These are phyloP conservation scores for Limenitis camilla DNA, from an alignment of 2,888 invertebrate genomes.

Conservation along the genomic window DNA sequence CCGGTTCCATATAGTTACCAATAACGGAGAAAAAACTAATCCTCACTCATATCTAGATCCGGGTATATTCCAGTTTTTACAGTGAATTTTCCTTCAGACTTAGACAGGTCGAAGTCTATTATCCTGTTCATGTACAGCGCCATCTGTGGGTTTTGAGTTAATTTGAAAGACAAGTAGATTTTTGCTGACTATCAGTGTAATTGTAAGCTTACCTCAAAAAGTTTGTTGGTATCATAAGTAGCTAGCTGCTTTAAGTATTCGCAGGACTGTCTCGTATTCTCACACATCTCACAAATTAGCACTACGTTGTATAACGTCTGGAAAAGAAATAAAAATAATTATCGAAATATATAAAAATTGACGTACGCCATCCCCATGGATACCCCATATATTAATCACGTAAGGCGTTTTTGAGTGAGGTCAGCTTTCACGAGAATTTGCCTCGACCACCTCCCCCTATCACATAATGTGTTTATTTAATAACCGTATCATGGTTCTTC, in stretches of 20 bases:
- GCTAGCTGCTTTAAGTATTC: slow-evolving; percentile 70
- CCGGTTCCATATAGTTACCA: neutral
- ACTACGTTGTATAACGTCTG: slow-evolving; percentile 82
- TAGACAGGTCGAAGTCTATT: slow-evolving; percentile 80
- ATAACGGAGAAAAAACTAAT: neutral
- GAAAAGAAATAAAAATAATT: neutral
- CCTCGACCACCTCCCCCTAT: too few species aligned
- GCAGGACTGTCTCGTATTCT: slow-evolving; percentile 58
- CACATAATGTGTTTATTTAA: too few species aligned
- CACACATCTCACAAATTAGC: slow-evolving; percentile 78
- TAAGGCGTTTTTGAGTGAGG: too few species aligned
- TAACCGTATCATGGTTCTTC: too few species aligned
- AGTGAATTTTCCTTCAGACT: slow-evolving; percentile 78
- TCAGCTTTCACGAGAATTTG: too few species aligned
- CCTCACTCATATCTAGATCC: slow-evolving; percentile 82
- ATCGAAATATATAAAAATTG: too few species aligned
- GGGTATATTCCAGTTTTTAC: slow-evolving; percentile 84
- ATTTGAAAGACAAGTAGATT: too few species aligned
- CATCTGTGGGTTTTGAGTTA: too few species aligned
- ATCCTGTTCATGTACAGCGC: slow-evolving; percentile 81
- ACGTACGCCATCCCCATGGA: too few species aligned
- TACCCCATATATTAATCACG: too few species aligned
- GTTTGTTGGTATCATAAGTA: slow-evolving; percentile 63
- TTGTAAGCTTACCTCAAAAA: slow-evolving; percentile 56
- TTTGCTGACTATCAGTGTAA: too few species aligned